phyloP scores from a whole-genome alignment of 2,888 invertebrate genomes.

The Drosophila fulvimacula region DNA sequence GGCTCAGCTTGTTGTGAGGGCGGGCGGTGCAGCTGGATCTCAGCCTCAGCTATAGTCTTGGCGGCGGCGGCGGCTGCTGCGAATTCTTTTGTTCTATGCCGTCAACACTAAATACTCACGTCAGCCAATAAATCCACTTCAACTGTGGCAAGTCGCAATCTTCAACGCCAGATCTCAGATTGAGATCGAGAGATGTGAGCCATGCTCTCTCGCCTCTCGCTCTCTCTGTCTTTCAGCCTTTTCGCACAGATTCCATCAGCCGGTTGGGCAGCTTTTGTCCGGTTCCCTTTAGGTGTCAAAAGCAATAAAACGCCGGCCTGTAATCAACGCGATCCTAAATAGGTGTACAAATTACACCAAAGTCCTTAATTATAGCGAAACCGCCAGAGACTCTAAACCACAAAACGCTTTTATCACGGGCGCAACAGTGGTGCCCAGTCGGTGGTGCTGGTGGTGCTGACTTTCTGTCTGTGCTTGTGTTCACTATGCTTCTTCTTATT shows the following conservation, averaged over 20 bases:
- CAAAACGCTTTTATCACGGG: constrained; percentile 56
- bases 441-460: constrained; percentile 23
- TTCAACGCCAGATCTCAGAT: constrained; percentile 62
- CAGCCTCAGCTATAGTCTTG: background rate
- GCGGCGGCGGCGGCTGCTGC: constrained; percentile 7
- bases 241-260: constrained; percentile 58
- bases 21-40: constrained; percentile 23
- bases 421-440: constrained; percentile 7
- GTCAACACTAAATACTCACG: constrained; percentile 84
- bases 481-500: constrained; percentile 44
- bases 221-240: constrained; percentile 5
- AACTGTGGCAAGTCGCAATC: constrained; percentile 68
- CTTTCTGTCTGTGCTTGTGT: constrained; percentile 27
- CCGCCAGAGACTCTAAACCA: constrained; percentile 74
- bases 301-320: constrained; percentile 85
- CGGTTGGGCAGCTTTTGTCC: constrained; percentile 52
- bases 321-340: constrained; percentile 85
- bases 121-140: constrained; percentile 84
- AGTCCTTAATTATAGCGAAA: constrained; percentile 85
- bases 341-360: constrained; percentile 85
- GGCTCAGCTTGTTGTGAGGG: constrained; percentile 11
- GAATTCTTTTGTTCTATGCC: constrained; percentile 81
- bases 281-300: constrained; percentile 85
- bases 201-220: constrained; percentile 11
- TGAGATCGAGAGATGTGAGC: constrained; percentile 47